Evolutionary conservation across 2,888 invertebrate genomes (phyloP).

Genomic region (Cosmia trapezina): DNA sequence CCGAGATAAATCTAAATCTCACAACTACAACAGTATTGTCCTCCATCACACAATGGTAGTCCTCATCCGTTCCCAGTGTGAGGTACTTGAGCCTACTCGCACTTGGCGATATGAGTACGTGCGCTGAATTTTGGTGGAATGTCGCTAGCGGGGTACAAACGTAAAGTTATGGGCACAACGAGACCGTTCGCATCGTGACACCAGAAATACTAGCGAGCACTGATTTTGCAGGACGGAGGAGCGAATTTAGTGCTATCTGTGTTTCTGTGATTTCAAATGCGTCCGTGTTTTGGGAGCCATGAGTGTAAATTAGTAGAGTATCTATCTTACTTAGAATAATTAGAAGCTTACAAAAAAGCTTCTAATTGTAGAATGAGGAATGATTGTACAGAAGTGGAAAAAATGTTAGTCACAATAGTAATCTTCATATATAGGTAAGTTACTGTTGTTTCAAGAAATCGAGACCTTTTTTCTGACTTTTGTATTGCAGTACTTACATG

Average conservation of each 20-base stretch:
- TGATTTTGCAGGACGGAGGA: constrained; percentile 39
- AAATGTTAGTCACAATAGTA: neutral
- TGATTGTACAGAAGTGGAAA: neutral
- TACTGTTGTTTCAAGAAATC: neutral
- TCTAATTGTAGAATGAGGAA: neutral
- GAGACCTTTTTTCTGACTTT: neutral
- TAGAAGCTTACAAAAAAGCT: no score
- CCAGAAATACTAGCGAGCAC: constrained; percentile 26
- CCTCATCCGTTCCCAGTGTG: constrained; percentile 50
- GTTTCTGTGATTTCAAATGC: constrained; percentile 22
- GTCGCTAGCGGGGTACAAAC: constrained; percentile 57
- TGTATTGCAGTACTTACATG: neutral
- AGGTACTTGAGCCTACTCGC: constrained; percentile 63
- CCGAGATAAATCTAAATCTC: constrained; percentile 31
- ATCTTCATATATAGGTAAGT: neutral
- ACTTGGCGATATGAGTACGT: constrained; percentile 69
- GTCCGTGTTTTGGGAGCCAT: constrained; percentile 7
- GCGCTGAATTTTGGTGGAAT: constrained; percentile 66
- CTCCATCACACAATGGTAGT: constrained; percentile 42
- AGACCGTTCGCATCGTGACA: constrained; percentile 37
- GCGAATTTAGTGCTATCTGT: constrained; percentile 42
- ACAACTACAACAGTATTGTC: constrained; percentile 39
- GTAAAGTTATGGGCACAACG: constrained; percentile 67
- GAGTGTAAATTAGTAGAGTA: neutral
- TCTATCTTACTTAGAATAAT: no score